Base-by-base conservation (phyloP, 1,140 invertebrate species). In the Drosophila ambigua region DNA sequence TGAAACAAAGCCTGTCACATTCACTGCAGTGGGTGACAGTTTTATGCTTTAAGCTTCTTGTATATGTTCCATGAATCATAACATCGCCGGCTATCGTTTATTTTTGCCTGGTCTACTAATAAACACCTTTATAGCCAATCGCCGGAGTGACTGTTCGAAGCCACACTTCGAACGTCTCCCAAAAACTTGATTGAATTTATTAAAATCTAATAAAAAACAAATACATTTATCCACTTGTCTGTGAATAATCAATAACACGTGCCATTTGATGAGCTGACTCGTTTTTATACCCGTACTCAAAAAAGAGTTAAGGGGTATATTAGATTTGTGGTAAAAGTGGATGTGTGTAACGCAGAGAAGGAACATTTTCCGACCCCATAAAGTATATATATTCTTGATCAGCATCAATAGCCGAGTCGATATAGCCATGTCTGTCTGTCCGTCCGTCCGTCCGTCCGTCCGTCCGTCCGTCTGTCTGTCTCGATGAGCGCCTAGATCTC, bases 171-270 rank as follows among this genome's bases (percentile, higher is more conserved):
- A 44, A 43, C 45, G 44, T 26, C 11, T 43, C 4, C 8, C 13
- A 49, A 68, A 26, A 57, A 55, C 8, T 28, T 39, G 43, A 16
- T 28, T 16, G 72, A 49, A 75, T 75, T 49, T 60, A 45, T 58
- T 55, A 75, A 75, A 73, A 53, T 8, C 46, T 11, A 57, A 64
- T 44, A 54, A 73, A 52, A 52, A 20, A 11, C 41, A 35, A 20
- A 6, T 72, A 44, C 53, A 45, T 20, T 13, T 51, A 65, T 31
- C 35, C 45, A 58, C 4, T 15, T 59, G 8, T 60, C 39, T 59
- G 50, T 51, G 55, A 72, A 68, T 63, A 64, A 62, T 26, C 67
- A 59, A 87, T 71, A 87, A 80, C 82, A 72, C 65, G 78, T 82
- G 65, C 54, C 60, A 46, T 65, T 59, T 71, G 66, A 82, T 51